Conservation (phyloP, 2,797 vertebrate species). For the Brachyrhaphis roseni region DNA sequence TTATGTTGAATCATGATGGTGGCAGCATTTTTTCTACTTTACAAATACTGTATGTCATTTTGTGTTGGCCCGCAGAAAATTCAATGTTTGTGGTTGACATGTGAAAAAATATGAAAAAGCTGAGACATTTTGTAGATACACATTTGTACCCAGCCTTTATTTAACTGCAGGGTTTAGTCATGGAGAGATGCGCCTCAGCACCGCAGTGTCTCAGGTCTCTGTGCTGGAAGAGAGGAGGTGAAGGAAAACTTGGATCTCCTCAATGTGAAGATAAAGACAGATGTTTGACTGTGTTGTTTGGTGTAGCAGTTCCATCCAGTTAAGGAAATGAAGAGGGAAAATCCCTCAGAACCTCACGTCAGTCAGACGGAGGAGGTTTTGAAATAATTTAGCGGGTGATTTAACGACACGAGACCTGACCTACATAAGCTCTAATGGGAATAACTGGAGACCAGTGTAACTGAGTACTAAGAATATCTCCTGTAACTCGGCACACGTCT, state of each 20-base stretch:
- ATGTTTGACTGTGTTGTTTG: slow-evolving; percentile 56
- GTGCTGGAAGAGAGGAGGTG: slow-evolving; percentile 24
- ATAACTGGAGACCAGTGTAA: slow-evolving; percentile 16
- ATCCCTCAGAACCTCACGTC: slow-evolving; percentile 16
- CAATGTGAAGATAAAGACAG: slow-evolving; percentile 41
- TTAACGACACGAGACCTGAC: slow-evolving; percentile 29
- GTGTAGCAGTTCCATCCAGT: slow-evolving; percentile 56
- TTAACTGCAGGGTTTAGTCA: background rate
- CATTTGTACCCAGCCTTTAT: background rate
- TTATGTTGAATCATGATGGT: background rate
- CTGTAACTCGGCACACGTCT: slow-evolving; percentile 8
- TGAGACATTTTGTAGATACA: background rate
- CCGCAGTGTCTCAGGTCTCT: slow-evolving; percentile 46
- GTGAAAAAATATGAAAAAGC: background rate
- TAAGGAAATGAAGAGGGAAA: slow-evolving; percentile 66
- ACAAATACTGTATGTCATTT: background rate
- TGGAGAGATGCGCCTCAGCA: slow-evolving; percentile 21
- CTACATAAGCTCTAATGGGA: slow-evolving; percentile 39
- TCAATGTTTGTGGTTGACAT: background rate
- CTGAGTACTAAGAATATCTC: slow-evolving; percentile 11
- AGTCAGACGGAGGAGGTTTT: slow-evolving; percentile 25
- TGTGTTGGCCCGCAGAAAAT: background rate
- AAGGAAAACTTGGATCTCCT: slow-evolving; percentile 43
- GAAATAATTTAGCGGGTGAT: slow-evolving; percentile 34
- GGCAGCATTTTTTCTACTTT: background rate